Evolutionary conservation across 2,113 vertebrate species (phyloP), one percentile per base, ranked within the genome.

Genomic region (Lethenteron reissneri): DNA sequence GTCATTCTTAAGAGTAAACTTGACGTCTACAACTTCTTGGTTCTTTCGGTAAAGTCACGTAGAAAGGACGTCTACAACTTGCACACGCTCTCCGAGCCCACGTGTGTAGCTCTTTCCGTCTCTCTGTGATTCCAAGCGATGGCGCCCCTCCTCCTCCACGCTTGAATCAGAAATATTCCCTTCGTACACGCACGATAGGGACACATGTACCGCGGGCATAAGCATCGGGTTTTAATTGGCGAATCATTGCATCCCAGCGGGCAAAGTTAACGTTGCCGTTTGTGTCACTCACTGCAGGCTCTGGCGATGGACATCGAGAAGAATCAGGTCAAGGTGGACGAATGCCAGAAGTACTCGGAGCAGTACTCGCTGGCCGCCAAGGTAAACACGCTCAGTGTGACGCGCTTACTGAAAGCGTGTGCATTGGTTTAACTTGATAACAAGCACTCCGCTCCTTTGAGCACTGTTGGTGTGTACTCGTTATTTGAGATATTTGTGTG

Each of bases 261-360:
- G 57, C 10, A n/a, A 71, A 58, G 14, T 11, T 58, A 15, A n/a
- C 10, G 62, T 56, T 58, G 5, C 21, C 56, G 56, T 59, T 72
- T 14, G 25, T 70, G 56, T 74, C 72, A 77, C 73, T 15, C 69
- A 9, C 17, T 74, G 56, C 78, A 99, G 94, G 89, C 88, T 14
- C 81, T 99, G 77, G 92, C 95, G 76, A 87, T 81, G 41, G 92
- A 96, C 80, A 97, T 99, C 0, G 92, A 99, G 78, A 83, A 84
- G 70, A 99, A 99, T 79, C 92, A 97, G 80, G 79, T 80, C 78
- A 90, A 95, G 78, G 83, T 97, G 77, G 90, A 97, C 74, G 85
- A 94, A 71, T 99, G 94, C 78, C 92, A 99, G 80, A 87, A 82
- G 58, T 79, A 89, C 78, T 95, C 94, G 75, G 94, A 95, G 82